Evolutionary conservation across 2,797 vertebrate genomes (phyloP).

Genomic region (Myotis myotis): DNA sequence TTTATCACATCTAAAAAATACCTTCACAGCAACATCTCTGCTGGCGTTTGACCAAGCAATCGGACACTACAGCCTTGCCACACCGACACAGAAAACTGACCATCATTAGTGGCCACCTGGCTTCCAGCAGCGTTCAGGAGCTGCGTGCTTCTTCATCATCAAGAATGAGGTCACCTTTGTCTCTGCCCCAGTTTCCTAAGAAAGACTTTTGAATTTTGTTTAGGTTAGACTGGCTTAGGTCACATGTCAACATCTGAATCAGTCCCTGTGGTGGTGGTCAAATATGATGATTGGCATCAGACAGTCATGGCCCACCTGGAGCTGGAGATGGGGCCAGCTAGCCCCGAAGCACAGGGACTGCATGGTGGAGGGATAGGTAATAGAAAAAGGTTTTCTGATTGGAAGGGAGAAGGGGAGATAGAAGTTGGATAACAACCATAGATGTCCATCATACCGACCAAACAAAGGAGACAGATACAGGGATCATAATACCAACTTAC

Average conservation of each 20-base stretch:
- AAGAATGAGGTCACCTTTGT: background rate
- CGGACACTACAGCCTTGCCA: background rate
- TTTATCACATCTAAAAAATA: background rate
- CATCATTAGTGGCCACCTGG: background rate
- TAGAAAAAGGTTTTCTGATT: background rate
- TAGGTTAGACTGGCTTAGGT: background rate
- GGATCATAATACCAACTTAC: background rate
- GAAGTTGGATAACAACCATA: background rate
- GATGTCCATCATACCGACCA: background rate
- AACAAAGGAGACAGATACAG: background rate
- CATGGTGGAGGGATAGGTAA: background rate
- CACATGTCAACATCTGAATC: background rate
- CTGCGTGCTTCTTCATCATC: background rate
- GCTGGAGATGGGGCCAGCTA: background rate
- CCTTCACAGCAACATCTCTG: background rate
- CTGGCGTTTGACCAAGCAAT: background rate
- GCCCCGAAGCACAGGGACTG: background rate
- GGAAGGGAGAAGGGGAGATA: background rate
- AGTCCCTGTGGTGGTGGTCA: background rate
- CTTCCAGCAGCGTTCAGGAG: background rate
- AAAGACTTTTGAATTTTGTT: background rate
- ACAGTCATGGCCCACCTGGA: background rate
- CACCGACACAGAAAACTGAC: background rate
- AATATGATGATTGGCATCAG: background rate
- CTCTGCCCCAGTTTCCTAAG: background rate